Conservation (phyloP, 2,797 vertebrate species). For the Rhynchonycteris naso region DNA sequence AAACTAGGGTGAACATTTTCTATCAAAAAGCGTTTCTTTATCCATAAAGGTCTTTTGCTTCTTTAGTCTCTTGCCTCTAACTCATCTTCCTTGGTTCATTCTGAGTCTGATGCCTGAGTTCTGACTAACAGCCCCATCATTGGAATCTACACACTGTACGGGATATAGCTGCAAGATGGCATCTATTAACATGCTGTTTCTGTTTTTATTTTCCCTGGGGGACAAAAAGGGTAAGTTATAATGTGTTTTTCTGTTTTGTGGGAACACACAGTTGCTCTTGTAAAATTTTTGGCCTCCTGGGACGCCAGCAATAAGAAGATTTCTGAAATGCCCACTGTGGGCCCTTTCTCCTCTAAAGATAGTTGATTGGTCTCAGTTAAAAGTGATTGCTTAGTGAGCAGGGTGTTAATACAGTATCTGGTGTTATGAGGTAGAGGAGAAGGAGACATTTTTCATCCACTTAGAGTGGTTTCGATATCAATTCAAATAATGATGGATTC, state of each 20-base stretch:
- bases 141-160: not conserved
- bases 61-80: not conserved
- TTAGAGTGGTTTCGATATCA: not conserved
- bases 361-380: not conserved
- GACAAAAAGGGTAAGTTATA: not conserved
- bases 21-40: not conserved
- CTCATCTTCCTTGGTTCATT: not conserved
- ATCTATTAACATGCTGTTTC: not conserved
- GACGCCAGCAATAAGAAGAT: not conserved
- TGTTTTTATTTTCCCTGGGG: not conserved
- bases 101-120: not conserved
- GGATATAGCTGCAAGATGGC: not conserved
- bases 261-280: not conserved
- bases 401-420: not conserved
- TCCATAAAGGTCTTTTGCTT: not conserved
- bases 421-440: not conserved
- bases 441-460: not conserved
- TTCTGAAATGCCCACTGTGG: not conserved
- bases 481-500: constrained; percentile 5
- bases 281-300: not conserved
- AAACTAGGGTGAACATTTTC: not conserved
- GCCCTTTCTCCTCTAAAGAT: not conserved
- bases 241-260: not conserved
- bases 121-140: not conserved
- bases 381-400: not conserved